Percentiles rank a stretch among this genome's conserved stretches.
Conservation (phyloP, 2,113 vertebrate species). For the Cercocebus atys region DNA sequence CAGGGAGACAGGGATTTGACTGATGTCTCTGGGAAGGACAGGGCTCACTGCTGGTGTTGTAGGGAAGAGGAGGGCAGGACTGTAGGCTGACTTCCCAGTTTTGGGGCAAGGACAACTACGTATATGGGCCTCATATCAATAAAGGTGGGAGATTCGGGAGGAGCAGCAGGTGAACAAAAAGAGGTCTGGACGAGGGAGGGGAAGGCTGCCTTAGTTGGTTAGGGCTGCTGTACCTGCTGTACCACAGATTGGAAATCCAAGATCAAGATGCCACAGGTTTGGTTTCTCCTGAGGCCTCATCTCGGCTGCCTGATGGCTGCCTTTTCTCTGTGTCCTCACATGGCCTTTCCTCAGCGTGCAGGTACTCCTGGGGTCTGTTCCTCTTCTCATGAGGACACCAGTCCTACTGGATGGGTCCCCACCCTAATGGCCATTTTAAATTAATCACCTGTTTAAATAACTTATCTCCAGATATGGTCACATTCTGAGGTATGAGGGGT, state of each 20-base stretch:
- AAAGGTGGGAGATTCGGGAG: not conserved
- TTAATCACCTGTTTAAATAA: not conserved
- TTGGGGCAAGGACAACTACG: not conserved
- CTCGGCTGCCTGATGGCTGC: not conserved
- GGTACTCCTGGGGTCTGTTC: not conserved
- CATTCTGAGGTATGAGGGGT: not conserved
- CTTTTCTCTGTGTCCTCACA: not conserved
- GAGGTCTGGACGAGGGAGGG: not conserved
- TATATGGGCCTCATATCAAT: not conserved
- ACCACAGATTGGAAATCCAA: not conserved
- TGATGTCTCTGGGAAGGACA: not conserved
- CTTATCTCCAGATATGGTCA: not conserved
- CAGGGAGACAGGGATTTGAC: not conserved
- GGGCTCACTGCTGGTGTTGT: not conserved
- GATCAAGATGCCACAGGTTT: not conserved
- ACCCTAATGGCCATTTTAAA: not conserved
- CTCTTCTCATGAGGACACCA: not conserved
- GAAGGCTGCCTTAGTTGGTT: not conserved
- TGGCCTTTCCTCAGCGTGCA: not conserved
- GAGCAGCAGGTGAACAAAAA: not conserved
- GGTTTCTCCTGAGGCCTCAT: not conserved
- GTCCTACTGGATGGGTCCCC: not conserved
- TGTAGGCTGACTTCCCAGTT: not conserved
- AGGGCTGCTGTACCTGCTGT: too few species aligned
- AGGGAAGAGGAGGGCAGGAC: not conserved